Percentiles rank a stretch among this genome's conserved stretches.
Evolutionary conservation across 2,888 invertebrate genomes (phyloP).

Genomic region (Callyntrura sp.): DNA sequence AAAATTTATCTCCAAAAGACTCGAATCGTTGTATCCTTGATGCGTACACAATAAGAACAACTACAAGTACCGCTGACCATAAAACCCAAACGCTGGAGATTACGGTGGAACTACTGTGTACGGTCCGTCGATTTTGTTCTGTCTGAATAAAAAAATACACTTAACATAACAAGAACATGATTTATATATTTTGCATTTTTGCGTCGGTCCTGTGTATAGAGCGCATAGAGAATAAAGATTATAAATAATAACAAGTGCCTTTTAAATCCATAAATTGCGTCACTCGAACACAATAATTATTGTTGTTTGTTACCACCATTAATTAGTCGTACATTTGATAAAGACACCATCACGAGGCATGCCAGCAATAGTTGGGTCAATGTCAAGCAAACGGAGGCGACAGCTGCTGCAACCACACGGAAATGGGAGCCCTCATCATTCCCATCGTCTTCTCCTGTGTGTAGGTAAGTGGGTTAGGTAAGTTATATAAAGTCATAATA

Average conservation of each 20-base stretch:
- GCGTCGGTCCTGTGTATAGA: too few species aligned
- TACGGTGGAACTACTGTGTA: not conserved
- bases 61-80: conserved; percentile 59
- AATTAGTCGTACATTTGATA: conserved; percentile 60
- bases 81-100: conserved; percentile 42
- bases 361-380: conserved; percentile 63
- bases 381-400: conserved; percentile 51
- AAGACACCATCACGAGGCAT: conserved; percentile 44
- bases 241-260: too few species aligned
- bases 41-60: conserved; percentile 35
- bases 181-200: too few species aligned
- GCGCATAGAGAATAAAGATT: too few species aligned
- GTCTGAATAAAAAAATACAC: conserved; percentile 1
- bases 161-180: too few species aligned
- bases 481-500: too few species aligned
- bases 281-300: too few species aligned
- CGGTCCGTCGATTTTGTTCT: not conserved
- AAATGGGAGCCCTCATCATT: not conserved
- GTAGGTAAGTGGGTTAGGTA: conserved; percentile 15
- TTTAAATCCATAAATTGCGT: too few species aligned
- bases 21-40: conserved; percentile 47
- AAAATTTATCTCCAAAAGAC: conserved; percentile 58
- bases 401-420: conserved; percentile 45
- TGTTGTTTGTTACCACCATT: not conserved
- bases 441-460: not conserved